Base-by-base conservation (phyloP, 2,888 invertebrate genomes). In the Mylabris sibirica region DNA sequence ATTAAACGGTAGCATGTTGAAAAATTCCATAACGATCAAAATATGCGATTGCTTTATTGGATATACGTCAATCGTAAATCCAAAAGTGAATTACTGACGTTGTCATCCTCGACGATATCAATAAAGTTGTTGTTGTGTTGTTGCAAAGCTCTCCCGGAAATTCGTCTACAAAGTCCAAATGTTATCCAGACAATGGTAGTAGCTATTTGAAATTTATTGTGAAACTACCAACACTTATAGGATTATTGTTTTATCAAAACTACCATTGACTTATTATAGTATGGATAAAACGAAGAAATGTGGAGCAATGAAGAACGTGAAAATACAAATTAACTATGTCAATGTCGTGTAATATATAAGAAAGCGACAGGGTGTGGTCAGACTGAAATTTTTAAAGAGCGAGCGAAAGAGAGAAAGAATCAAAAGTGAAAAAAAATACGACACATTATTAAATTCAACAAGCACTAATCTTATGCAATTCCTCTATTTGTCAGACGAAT, bases 291-390 rank as follows among this genome's bases (percentile, higher is more conserved):
- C 6, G 24, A 34, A 57, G 34, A 64, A 64, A n/a, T n/a, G 64
- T 64, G 24, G 64, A 64, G 59, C 64, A 20, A 6, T 8, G 35
- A 59, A 59, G 38, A 60, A 65, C 66, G 61, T 49, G 59, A 70
- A 70, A 65, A 65, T 70, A 65, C 68, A 65, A 70, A 67, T 24
- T 60, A 69, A 66, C 67, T 67, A 26, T 70, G 70, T 70, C 70
- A 70, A 70, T 70, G 70, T 70, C 70, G 67, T 59, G 70, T 73
- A 71, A 70, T 49, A 49, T 68, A 70, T 71, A 74, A 74, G 74
- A 73, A 74, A 73, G 69, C 72, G 68, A 66, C 72, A 73, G 72
- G 74, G 69, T 71, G 73, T 68, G 68, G 38, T 41, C 61, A 38
- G 66, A 60, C 66, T 66, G 66, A 64, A 65, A 59, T 61, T 68